A percentile compares a stretch with the other conserved stretches of the same genome.
Evolutionary conservation across 2,113 vertebrate species (phyloP).

Genomic region (Empidonax alnorum): DNA sequence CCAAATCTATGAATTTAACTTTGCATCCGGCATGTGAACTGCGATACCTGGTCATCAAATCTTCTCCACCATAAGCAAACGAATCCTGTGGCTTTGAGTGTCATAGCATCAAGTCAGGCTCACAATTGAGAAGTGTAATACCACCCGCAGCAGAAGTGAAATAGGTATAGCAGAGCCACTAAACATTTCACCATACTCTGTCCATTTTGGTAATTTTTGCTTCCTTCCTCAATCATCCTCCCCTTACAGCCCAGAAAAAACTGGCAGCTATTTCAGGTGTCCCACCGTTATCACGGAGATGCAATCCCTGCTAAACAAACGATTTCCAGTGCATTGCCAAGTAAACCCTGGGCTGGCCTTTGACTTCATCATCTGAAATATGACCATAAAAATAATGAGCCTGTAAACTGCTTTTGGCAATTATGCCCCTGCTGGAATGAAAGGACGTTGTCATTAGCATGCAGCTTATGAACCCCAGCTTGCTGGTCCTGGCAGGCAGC

Average conservation of each 20-base stretch:
- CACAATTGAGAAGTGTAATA: neutral
- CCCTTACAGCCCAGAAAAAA: neutral
- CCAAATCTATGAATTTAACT: neutral
- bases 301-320: slow-evolving; percentile 68
- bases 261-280: slow-evolving; percentile 5
- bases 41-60: neutral
- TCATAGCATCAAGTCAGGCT: neutral
- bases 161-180: neutral
- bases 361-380: slow-evolving; percentile 80
- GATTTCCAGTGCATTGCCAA: slow-evolving; percentile 48
- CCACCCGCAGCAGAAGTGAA: neutral
- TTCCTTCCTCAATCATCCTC: neutral
- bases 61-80: neutral
- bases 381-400: slow-evolving; percentile 81
- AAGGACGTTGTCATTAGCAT: slow-evolving; percentile 86
- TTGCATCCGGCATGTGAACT: neutral
- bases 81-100: neutral
- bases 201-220: neutral
- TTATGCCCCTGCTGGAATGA: slow-evolving; percentile 83
- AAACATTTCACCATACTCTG: neutral
- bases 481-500: slow-evolving; percentile 82
- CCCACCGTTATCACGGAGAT: slow-evolving; percentile 58
- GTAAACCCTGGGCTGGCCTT: slow-evolving; percentile 78
- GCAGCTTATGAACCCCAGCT: slow-evolving; percentile 87
- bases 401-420: slow-evolving; percentile 84